Evolutionary conservation across 2,797 vertebrate genomes (phyloP).

Genomic region (Allobates femoralis): DNA sequence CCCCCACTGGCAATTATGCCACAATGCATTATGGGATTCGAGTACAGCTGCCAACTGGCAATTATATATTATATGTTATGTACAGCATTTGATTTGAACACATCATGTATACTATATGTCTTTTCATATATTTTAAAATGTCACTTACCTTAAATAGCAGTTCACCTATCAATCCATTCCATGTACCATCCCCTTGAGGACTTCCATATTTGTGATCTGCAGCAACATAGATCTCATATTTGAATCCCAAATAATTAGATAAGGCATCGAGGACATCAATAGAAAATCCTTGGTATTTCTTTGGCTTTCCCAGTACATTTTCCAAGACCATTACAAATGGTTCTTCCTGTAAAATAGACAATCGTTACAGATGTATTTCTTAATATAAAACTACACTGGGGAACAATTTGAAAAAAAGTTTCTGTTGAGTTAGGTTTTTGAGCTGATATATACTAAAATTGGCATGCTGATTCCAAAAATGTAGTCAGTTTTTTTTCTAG

Average conservation of each 20-base stretch:
- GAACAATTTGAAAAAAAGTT: too few species aligned
- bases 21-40: too few species aligned
- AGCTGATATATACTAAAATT: too few species aligned
- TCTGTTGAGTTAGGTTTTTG: too few species aligned
- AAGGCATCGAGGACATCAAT: slow-evolving; percentile 96
- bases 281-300: slow-evolving; percentile 97
- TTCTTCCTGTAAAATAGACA: slow-evolving; percentile 86
- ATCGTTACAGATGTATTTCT: neutral
- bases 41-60: too few species aligned
- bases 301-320: slow-evolving; percentile 96
- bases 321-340: slow-evolving; percentile 99
- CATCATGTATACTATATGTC: too few species aligned
- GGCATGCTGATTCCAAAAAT: too few species aligned
- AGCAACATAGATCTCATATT: slow-evolving; percentile 96
- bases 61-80: too few species aligned
- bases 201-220: slow-evolving; percentile 97
- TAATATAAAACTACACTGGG: too few species aligned
- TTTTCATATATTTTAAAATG: neutral
- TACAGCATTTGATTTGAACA: too few species aligned
- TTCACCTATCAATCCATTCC: slow-evolving; percentile 97
- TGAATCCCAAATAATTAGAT: slow-evolving; percentile 95
- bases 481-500: too few species aligned
- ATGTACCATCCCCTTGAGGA: slow-evolving; percentile 89
- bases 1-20: too few species aligned
- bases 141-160: slow-evolving; percentile 92